A percentile compares a stretch with the other conserved stretches of the same genome.
phyloP scores from a whole-genome alignment of 2,888 invertebrate species.

The Plagodis pulveraria region DNA sequence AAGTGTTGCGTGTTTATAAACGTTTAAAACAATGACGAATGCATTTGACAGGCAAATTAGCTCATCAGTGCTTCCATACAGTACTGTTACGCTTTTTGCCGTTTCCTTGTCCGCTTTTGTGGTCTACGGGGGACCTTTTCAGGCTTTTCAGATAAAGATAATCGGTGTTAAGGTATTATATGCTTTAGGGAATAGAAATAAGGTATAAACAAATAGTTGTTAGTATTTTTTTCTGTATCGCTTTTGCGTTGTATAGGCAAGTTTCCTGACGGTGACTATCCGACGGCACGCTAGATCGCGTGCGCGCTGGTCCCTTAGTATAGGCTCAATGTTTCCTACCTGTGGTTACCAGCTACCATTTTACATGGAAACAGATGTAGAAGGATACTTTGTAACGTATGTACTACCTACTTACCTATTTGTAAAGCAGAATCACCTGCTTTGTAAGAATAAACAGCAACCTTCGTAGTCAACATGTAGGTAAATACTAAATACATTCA shows the following conservation, averaged over 20 bases:
- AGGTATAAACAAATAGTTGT: constrained; percentile 50
- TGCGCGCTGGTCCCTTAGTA: constrained; percentile 56
- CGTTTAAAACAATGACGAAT: constrained; percentile 50
- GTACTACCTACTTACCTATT: constrained; percentile 25
- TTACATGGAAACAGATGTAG: constrained; percentile 44
- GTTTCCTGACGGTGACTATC: constrained; percentile 56
- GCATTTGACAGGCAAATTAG: constrained; percentile 49
- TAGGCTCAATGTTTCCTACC: constrained; percentile 46
- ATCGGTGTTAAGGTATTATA: constrained; percentile 33
- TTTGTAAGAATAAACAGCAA: not conserved
- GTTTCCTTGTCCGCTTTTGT: constrained; percentile 28
- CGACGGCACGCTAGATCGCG: constrained; percentile 78
- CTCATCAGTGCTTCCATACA: constrained; percentile 52
- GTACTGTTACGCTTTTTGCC: constrained; percentile 47
- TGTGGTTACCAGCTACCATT: constrained; percentile 44
- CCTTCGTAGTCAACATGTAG: not conserved
- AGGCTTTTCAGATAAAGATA: constrained; percentile 4
- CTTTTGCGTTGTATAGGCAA: constrained; percentile 58
- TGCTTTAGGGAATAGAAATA: constrained; percentile 39
- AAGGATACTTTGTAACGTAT: constrained; percentile 41
- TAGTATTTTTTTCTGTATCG: constrained; percentile 56
- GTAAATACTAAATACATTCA: no score
- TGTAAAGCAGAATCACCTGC: not conserved
- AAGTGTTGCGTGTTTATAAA: constrained; percentile 37
- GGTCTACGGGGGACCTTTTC: constrained; percentile 13